phyloP scores from a whole-genome alignment of 2,888 invertebrate species.

The Nudaria mundana region DNA sequence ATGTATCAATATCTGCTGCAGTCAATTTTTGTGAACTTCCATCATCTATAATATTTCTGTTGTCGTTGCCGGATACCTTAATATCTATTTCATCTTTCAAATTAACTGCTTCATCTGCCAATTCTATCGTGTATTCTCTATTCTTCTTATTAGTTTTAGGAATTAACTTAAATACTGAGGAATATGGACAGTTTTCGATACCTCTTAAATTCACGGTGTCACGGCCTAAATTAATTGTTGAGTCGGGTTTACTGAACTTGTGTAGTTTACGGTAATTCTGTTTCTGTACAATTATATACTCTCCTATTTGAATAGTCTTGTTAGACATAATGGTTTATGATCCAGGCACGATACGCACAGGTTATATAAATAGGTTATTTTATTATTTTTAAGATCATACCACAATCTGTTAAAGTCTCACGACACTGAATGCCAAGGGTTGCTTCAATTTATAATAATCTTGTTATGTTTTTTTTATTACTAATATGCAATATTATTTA shows the following conservation, averaged over 20 bases:
- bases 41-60: conserved; percentile 90
- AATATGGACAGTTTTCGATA: conserved; percentile 85
- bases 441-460: too few species aligned
- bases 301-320: conserved; percentile 82
- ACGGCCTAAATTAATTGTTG: conserved; percentile 84
- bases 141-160: conserved; percentile 79
- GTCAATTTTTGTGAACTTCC: conserved; percentile 91
- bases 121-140: conserved; percentile 78
- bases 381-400: neutral
- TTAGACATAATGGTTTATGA: conserved; percentile 12
- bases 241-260: conserved; percentile 84
- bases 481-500: too few species aligned
- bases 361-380: neutral
- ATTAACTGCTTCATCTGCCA: conserved; percentile 67
- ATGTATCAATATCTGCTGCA: conserved; percentile 89
- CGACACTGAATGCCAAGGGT: too few species aligned
- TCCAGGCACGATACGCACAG: neutral
- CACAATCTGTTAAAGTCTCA: too few species aligned
- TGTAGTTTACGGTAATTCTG: conserved; percentile 89
- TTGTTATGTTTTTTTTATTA: too few species aligned
- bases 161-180: conserved; percentile 88
- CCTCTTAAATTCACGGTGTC: conserved; percentile 85
- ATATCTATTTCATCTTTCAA: conserved; percentile 84
- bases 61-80: conserved; percentile 88
- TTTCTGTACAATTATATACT: conserved; percentile 88